A percentile compares a stretch with the other conserved stretches of the same genome.
These are phyloP conservation scores for Elephantulus edwardii DNA, from an alignment of 2,113 vertebrate species.

Conservation along the genomic window DNA sequence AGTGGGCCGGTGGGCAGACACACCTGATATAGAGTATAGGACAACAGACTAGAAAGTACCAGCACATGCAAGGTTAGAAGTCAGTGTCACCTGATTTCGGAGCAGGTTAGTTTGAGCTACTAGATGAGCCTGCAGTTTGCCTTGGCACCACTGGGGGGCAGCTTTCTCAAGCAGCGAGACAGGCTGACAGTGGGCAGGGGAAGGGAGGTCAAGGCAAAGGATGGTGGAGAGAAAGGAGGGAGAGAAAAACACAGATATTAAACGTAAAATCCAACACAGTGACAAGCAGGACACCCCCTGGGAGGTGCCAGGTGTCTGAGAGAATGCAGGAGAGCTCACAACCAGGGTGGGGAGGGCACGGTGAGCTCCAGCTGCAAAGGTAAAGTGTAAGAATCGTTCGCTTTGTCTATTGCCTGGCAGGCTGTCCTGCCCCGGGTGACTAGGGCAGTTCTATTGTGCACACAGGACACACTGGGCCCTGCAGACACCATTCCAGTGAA, in stretches of 20 bases:
- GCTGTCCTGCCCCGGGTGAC: background rate
- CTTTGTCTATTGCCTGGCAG: background rate
- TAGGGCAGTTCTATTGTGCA: background rate
- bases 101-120: constrained; percentile 99
- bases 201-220: constrained; percentile 71
- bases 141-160: constrained; percentile 98
- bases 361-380: constrained; percentile 57
- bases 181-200: constrained; percentile 86
- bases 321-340: background rate
- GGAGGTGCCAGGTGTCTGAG: background rate
- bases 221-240: constrained; percentile 77
- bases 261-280: constrained; percentile 41
- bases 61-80: constrained; percentile 86
- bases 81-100: constrained; percentile 96
- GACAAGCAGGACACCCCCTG: constrained; percentile 7
- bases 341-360: background rate
- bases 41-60: constrained; percentile 71
- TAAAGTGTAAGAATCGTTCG: constrained; percentile 45
- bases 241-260: constrained; percentile 70
- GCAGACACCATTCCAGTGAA: background rate
- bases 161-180: constrained; percentile 98
- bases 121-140: constrained; percentile 98
- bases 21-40: constrained; percentile 56
- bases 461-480: background rate
- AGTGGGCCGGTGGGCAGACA: constrained; percentile 67